Conservation (phyloP, 23 tunicate species). For the Corella eumyota region DNA sequence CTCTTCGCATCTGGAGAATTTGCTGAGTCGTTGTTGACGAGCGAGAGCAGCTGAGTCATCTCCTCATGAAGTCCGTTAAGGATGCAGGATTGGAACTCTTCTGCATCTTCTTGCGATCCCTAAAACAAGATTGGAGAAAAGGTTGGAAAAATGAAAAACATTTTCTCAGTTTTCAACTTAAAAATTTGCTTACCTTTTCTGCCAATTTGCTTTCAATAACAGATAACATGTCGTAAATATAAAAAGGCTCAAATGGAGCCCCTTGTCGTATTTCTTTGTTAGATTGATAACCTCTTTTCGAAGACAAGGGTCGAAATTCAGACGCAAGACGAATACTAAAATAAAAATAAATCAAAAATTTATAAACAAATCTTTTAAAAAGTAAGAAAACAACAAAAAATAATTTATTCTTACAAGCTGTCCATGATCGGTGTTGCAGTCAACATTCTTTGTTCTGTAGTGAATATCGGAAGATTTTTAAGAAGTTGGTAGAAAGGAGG, state of each 20-base stretch:
- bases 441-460: conserved; percentile 11
- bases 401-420: conserved; percentile 46
- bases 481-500: conserved; percentile 78
- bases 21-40: conserved; percentile 7
- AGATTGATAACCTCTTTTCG: conserved; percentile 31
- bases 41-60: conserved; percentile 35
- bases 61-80: conserved; percentile 88
- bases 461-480: conserved; percentile 37
- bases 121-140: not conserved
- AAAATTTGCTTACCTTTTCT: conserved; percentile 21
- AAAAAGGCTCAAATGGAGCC: conserved; percentile 52
- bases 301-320: conserved; percentile 71
- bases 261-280: conserved; percentile 55
- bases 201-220: conserved; percentile 40
- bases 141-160: not conserved
- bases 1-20: not conserved
- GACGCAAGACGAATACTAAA: conserved; percentile 53
- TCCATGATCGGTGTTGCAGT: conserved; percentile 73
- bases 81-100: conserved; percentile 77
- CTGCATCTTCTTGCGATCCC: conserved; percentile 83
- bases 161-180: not conserved
- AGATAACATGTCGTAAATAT: conserved; percentile 72
- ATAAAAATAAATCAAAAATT: not conserved
- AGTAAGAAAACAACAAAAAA: not conserved
- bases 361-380: conserved; percentile 1